phyloP scores from a whole-genome alignment of 2,113 vertebrate genomes.

The Lampris megalopsis region DNA sequence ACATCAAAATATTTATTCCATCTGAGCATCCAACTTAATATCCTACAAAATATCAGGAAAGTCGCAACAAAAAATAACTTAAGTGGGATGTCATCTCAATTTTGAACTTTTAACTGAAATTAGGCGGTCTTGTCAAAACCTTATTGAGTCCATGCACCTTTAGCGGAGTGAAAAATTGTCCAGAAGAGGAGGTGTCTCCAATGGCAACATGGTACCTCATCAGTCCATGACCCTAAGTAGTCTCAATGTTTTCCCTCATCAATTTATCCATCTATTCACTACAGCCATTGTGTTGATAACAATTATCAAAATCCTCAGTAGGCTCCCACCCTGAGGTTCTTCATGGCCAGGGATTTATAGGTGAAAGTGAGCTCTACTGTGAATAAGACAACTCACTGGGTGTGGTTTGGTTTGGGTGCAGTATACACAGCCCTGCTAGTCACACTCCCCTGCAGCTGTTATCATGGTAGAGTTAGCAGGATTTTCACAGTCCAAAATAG shows the following conservation, averaged over 20 bases:
- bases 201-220: slow-evolving; percentile 1
- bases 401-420: slow-evolving; percentile 13
- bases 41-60: neutral
- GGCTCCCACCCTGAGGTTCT: neutral
- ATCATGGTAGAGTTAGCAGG: neutral
- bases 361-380: neutral
- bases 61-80: neutral
- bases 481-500: slow-evolving; percentile 10
- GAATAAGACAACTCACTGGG: neutral
- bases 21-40: neutral
- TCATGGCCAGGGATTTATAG: neutral
- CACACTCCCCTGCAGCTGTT: neutral
- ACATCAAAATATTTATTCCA: slow-evolving; percentile 1
- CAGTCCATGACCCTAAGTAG: slow-evolving; percentile 1
- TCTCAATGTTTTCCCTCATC: neutral
- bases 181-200: slow-evolving; percentile 66
- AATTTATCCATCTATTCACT: slow-evolving; percentile 5
- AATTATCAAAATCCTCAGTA: slow-evolving; percentile 10
- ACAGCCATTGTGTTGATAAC: neutral
- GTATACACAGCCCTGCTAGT: neutral
- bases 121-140: slow-evolving; percentile 2
- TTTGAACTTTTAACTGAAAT: neutral
- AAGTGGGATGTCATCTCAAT: neutral
- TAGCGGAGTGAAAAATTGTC: slow-evolving; percentile 60
- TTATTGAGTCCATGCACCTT: slow-evolving; percentile 41